phyloP scores from a whole-genome alignment of 1,140 invertebrate genomes.

The Geopemphigus sp. region DNA sequence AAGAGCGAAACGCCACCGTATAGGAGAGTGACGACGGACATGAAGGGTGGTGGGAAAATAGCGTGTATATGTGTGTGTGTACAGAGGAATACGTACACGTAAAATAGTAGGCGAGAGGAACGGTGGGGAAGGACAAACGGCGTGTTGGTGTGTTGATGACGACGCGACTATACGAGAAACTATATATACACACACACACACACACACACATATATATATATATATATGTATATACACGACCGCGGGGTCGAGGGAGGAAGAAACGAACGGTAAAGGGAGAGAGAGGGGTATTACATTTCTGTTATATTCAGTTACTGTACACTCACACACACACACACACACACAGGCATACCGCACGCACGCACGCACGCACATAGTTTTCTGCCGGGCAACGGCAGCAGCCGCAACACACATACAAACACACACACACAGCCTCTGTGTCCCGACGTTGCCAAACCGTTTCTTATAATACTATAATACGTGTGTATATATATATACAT shows the following conservation, averaged over 20 bases:
- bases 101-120: background rate
- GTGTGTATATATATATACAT: background rate
- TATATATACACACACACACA: too few relatives aligned
- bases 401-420: background rate
- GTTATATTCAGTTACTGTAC: conserved; percentile 30
- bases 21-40: background rate
- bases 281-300: conserved; percentile 32
- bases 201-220: too few relatives aligned
- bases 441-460: conserved; percentile 44
- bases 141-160: conserved; percentile 8
- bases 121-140: background rate
- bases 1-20: background rate
- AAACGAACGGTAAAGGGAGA: background rate
- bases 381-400: conserved; percentile 29
- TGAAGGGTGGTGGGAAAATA: background rate
- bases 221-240: too few relatives aligned
- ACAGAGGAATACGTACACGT: background rate
- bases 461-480: conserved; percentile 27
- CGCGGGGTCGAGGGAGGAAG: background rate
- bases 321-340: background rate
- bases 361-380: conserved; percentile 9
- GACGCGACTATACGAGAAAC: conserved; percentile 7
- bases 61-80: background rate
- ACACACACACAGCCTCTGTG: background rate
- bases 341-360: background rate